Evolutionary conservation across 2,888 invertebrate genomes (phyloP).

Genomic region (Sycophila texana): DNA sequence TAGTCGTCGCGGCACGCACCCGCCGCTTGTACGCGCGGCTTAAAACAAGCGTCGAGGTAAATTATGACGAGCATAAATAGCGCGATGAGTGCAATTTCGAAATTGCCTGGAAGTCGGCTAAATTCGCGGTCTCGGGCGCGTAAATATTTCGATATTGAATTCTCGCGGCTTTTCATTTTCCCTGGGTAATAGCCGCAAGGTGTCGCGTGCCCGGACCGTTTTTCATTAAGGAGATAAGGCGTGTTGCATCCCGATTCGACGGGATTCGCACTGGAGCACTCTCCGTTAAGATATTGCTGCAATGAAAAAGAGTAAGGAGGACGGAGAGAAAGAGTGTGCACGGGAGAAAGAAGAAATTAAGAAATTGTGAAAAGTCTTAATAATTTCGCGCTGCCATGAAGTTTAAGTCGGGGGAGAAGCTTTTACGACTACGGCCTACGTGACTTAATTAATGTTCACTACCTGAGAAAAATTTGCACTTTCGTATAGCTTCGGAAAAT

Average conservation of each 20-base stretch:
- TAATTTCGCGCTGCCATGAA: slow-evolving; percentile 20
- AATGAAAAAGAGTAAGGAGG: too few species aligned
- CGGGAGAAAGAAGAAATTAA: too few species aligned
- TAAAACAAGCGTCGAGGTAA: slow-evolving; percentile 56
- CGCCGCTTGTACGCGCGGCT: slow-evolving; percentile 42
- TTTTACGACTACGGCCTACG: neutral
- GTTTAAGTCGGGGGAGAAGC: neutral
- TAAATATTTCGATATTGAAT: slow-evolving; percentile 56
- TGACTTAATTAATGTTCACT: slow-evolving; percentile 46
- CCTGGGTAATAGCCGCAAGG: slow-evolving; percentile 23
- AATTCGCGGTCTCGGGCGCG: slow-evolving; percentile 14
- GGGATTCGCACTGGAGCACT: neutral
- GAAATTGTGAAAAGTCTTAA: slow-evolving; percentile 46
- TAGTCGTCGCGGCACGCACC: slow-evolving; percentile 35
- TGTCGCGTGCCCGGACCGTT: slow-evolving; percentile 13
- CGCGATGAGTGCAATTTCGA: slow-evolving; percentile 43
- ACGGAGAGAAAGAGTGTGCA: too few species aligned
- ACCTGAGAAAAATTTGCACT: neutral
- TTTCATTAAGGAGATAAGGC: slow-evolving; percentile 29
- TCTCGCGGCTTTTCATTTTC: slow-evolving; percentile 41
- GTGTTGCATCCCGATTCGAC: neutral
- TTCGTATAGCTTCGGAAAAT: slow-evolving; percentile 4
- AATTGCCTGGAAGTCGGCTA: slow-evolving; percentile 21
- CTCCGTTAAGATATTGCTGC: slow-evolving; percentile 16
- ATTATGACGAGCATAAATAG: slow-evolving; percentile 57